phyloP scores from a whole-genome alignment of 2,797 vertebrate genomes.

The Pangasius sanitwongsei region DNA sequence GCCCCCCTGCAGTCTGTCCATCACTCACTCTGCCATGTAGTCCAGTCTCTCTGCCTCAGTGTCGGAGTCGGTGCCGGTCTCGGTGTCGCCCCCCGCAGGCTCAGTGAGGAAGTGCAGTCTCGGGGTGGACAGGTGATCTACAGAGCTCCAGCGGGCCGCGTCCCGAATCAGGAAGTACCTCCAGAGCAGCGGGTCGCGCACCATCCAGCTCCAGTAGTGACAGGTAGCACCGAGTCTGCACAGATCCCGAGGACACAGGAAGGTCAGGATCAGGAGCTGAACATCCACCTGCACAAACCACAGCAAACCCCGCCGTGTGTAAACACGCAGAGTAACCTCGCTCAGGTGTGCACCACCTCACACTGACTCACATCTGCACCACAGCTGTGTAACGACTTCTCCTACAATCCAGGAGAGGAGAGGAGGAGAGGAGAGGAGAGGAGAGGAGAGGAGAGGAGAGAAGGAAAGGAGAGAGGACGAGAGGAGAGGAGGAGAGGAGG shows the following conservation, averaged over 20 bases:
- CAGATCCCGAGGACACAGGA: slow-evolving; percentile 85
- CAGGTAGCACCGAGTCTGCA: slow-evolving; percentile 84
- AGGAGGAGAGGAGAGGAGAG: too few relatives aligned
- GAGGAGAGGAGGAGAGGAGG: too few relatives aligned
- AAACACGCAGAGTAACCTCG: slow-evolving; percentile 7
- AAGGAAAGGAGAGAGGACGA: too few relatives aligned
- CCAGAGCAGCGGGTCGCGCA: slow-evolving; percentile 89
- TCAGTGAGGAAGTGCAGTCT: slow-evolving; percentile 73
- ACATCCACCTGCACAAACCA: slow-evolving; percentile 77
- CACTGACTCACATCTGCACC: too few relatives aligned
- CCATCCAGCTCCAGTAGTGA: slow-evolving; percentile 84
- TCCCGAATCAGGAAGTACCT: slow-evolving; percentile 87
- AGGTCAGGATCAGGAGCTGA: slow-evolving; percentile 86
- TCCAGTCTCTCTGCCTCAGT: slow-evolving; percentile 65
- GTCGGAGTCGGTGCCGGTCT: slow-evolving; percentile 61
- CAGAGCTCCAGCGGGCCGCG: slow-evolving; percentile 83
- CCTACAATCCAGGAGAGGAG: too few relatives aligned
- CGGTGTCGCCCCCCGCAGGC: background rate
- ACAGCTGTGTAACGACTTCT: too few relatives aligned
- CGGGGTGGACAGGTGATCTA: slow-evolving; percentile 87
- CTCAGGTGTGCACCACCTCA: too few relatives aligned
- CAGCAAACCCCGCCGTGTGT: too few relatives aligned
- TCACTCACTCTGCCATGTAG: slow-evolving; percentile 89
- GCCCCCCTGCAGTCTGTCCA: background rate
- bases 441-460: too few relatives aligned